Conservation (phyloP, 2,797 vertebrate species). For the Sphenodon punctatus region DNA sequence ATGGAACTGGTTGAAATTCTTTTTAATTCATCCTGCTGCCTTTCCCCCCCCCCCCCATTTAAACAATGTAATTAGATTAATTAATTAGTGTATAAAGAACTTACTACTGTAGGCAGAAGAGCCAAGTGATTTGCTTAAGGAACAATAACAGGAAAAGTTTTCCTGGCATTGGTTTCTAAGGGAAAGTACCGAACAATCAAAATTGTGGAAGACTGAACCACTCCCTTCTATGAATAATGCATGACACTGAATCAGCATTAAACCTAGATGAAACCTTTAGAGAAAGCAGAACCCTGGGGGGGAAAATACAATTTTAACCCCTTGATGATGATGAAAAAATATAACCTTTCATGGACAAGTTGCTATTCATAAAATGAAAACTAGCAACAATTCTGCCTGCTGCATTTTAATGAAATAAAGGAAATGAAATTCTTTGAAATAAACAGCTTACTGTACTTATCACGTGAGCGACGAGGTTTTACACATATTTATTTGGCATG, state of each 20-base stretch:
- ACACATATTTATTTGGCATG: no score
- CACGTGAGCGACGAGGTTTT: not conserved
- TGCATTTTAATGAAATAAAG: not conserved
- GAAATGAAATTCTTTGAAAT: no score
- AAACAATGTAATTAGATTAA: not conserved
- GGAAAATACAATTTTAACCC: not conserved
- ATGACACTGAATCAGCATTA: not conserved
- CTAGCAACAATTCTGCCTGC: not conserved
- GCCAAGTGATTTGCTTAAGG: not conserved
- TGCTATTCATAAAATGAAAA: conserved; percentile 4
- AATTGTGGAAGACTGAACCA: not conserved
- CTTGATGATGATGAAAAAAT: not conserved
- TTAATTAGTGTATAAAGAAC: not conserved
- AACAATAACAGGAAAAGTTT: not conserved
- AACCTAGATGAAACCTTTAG: fast-evolving
- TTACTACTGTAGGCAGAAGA: not conserved
- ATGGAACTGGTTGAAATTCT: not conserved
- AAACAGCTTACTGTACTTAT: not conserved
- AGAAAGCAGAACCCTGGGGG: not conserved
- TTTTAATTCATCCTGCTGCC: no score
- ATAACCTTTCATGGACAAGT: not conserved
- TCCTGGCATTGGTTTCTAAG: not conserved
- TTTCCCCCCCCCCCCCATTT: no score
- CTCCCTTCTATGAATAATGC: not conserved
- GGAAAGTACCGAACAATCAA: not conserved